Evolutionary conservation across 2,113 vertebrate species (phyloP).

Genomic region (Podarcis raffonei): DNA sequence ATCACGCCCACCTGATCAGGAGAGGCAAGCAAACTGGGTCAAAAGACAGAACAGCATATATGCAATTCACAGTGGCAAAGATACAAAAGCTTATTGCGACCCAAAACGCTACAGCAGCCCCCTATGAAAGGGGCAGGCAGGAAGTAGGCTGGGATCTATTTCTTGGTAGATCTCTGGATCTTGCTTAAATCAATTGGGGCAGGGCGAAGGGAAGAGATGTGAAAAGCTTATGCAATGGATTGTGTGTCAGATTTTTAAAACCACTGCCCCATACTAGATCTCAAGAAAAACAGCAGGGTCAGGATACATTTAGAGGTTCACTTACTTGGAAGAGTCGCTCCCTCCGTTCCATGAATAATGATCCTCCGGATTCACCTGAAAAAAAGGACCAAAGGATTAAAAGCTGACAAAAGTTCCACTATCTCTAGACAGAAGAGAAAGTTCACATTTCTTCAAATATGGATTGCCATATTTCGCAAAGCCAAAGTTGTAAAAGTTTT

Average conservation of each 20-base stretch:
- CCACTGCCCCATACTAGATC: too few relatives aligned
- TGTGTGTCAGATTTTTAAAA: not conserved
- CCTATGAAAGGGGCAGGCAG: not conserved
- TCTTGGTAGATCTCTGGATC: not conserved
- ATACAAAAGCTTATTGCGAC: not conserved
- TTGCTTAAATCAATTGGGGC: too few relatives aligned
- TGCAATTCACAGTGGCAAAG: not conserved
- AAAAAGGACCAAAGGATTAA: not conserved
- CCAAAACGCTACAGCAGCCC: not conserved
- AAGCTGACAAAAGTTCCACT: not conserved
- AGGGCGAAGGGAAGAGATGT: too few relatives aligned
- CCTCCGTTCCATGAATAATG: slow-evolving; percentile 77
- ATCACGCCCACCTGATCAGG: slow-evolving; percentile 80
- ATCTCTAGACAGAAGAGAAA: not conserved
- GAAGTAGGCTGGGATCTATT: not conserved
- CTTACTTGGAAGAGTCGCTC: slow-evolving; percentile 84
- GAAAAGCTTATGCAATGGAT: not conserved
- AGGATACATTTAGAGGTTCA: not conserved
- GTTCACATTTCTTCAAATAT: not conserved
- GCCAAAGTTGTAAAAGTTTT: too few relatives aligned
- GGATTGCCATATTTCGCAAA: too few relatives aligned
- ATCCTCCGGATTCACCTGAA: slow-evolving; percentile 86
- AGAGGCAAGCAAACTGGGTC: not conserved
- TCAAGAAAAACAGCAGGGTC: not conserved
- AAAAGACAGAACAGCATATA: not conserved